Percentiles rank a stretch among this genome's conserved stretches.
These are phyloP conservation scores for Potamarius usumacintae DNA, from an alignment of 2,113 vertebrate species.

Conservation along the genomic window DNA sequence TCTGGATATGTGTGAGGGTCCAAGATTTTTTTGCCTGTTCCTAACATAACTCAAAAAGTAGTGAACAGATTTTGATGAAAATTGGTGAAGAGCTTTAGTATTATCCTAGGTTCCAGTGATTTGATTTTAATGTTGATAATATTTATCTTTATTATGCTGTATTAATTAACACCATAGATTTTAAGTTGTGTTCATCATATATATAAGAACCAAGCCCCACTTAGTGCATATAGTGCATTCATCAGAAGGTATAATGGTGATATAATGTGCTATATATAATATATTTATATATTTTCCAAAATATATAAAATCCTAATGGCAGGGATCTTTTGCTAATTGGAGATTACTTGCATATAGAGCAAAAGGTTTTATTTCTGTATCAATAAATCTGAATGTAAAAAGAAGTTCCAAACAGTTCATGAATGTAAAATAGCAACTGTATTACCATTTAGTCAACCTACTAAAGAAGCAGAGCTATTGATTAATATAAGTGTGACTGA, in stretches of 20 bases:
- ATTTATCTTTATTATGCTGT: background rate
- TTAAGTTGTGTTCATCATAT: background rate
- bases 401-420: background rate
- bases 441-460: background rate
- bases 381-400: background rate
- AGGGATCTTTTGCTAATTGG: background rate
- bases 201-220: background rate
- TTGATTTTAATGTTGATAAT: too few relatives aligned
- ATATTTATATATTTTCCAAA: too few relatives aligned
- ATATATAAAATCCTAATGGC: background rate
- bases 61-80: too few relatives aligned
- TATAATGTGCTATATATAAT: background rate
- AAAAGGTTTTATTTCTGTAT: background rate
- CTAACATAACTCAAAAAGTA: too few relatives aligned
- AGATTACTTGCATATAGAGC: background rate
- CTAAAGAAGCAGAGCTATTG: too few relatives aligned
- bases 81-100: too few relatives aligned
- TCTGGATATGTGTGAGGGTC: too few relatives aligned
- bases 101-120: too few relatives aligned
- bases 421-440: constrained; percentile 3
- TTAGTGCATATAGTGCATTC: background rate
- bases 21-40: too few relatives aligned
- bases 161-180: background rate
- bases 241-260: background rate
- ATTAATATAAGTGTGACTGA: constrained; percentile 7